Evolutionary conservation across 2,888 invertebrate genomes (phyloP).

Genomic region (Lasioglossum vierecki): DNA sequence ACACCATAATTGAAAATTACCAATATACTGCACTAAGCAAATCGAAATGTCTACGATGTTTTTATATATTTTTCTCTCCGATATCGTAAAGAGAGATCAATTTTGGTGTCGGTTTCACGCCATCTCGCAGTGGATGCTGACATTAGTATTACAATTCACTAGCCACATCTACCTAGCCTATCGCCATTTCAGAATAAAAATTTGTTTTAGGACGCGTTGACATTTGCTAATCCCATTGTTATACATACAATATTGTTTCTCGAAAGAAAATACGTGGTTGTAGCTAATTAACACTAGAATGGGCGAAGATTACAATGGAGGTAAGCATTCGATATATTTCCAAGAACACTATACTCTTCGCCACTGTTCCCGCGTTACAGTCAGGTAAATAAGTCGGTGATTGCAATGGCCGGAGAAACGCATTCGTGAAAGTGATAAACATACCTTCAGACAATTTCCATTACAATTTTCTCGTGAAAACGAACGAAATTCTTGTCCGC

Average conservation of each 20-base stretch:
- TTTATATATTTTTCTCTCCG: neutral
- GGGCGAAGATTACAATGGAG: conserved; percentile 83
- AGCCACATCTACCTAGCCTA: conserved; percentile 42
- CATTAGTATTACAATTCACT: conserved; percentile 39
- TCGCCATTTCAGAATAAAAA: conserved; percentile 67
- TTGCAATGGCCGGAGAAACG: conserved; percentile 69
- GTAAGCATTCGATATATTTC: conserved; percentile 69
- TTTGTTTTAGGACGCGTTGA: conserved; percentile 58
- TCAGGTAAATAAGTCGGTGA: conserved; percentile 57
- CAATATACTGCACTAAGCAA: neutral
- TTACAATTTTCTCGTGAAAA: neutral
- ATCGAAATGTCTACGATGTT: neutral
- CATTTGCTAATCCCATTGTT: conserved; percentile 38
- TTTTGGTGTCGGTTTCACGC: conserved; percentile 33
- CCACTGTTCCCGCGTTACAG: conserved; percentile 60
- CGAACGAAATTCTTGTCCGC: neutral
- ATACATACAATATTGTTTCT: conserved; percentile 24
- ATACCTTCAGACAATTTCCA: conserved; percentile 25
- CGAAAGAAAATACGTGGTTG: conserved; percentile 17
- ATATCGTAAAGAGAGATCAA: neutral
- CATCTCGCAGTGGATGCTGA: conserved; percentile 35
- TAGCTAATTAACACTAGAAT: conserved; percentile 64
- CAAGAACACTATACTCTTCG: conserved; percentile 31
- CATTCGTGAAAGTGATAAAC: conserved; percentile 45
- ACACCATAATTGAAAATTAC: neutral